phyloP scores from a whole-genome alignment of 2,797 vertebrate species.

The Enteromius radiatus region DNA sequence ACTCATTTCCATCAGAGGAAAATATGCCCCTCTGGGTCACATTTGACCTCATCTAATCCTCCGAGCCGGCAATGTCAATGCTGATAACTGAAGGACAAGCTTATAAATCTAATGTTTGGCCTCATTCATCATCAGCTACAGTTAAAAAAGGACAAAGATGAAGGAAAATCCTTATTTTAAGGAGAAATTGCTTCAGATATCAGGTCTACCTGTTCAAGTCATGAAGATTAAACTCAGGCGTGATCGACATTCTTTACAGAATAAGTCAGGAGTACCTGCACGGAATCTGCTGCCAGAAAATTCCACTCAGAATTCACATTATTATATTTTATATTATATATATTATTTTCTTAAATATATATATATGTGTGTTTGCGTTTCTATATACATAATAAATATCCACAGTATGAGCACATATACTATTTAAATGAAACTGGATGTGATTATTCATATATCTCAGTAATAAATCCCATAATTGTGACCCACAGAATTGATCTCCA shows the following conservation, averaged over 20 bases:
- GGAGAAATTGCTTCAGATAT: slow-evolving; percentile 20
- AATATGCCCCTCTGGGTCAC: slow-evolving; percentile 43
- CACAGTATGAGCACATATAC: no score
- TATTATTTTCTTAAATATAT: no score
- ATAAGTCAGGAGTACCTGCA: slow-evolving; percentile 9
- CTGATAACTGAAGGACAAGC: slow-evolving; percentile 49
- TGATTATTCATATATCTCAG: no score
- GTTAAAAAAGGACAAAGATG: slow-evolving; percentile 13
- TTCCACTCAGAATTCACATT: neutral
- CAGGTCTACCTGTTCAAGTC: slow-evolving; percentile 9
- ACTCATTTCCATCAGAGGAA: slow-evolving; percentile 22
- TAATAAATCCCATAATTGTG: neutral
- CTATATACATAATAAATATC: no score
- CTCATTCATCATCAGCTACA: slow-evolving; percentile 29
- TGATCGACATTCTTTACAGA: slow-evolving; percentile 5
- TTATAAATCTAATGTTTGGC: slow-evolving; percentile 40
- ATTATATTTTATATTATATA: no score
- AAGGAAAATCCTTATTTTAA: slow-evolving; percentile 29
- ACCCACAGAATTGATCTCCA: neutral
- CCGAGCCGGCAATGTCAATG: slow-evolving; percentile 33
- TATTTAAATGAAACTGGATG: no score
- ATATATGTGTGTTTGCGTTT: no score
- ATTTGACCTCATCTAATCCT: slow-evolving; percentile 56
- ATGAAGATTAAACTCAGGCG: slow-evolving; percentile 7
- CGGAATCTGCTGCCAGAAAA: neutral